These are phyloP conservation scores for Myxocyprinus asiaticus DNA, from an alignment of 2,113 vertebrate species.

Conservation along the genomic window DNA sequence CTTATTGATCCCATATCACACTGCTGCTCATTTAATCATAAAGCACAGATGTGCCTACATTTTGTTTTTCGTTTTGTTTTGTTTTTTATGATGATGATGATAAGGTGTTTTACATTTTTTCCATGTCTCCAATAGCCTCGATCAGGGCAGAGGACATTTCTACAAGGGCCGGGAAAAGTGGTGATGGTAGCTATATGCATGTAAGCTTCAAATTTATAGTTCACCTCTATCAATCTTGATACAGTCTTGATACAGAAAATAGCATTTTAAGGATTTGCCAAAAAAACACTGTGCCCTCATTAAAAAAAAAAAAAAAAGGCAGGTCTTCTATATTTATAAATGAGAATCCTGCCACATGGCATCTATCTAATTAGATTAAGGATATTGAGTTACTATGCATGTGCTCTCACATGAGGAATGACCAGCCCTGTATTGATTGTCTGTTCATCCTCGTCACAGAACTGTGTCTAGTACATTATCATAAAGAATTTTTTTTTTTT, in stretches of 20 bases:
- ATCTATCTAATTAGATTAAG: constrained; percentile 65
- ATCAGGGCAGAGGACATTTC: constrained; percentile 83
- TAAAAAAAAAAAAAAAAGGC: too few relatives aligned
- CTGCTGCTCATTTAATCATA: neutral
- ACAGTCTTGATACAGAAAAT: too few relatives aligned
- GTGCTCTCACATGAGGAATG: constrained; percentile 66
- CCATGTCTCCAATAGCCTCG: constrained; percentile 79
- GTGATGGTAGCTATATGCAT: constrained; percentile 99
- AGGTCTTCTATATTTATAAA: neutral
- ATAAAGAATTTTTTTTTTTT: neutral
- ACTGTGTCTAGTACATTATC: too few relatives aligned
- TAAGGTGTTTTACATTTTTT: neutral
- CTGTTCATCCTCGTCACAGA: neutral
- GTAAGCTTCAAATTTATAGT: constrained; percentile 79
- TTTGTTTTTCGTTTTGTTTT: too few relatives aligned
- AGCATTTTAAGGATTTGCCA: too few relatives aligned
- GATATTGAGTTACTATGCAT: constrained; percentile 68
- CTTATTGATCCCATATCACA: neutral
- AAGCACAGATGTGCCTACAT: neutral
- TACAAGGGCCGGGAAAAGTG: constrained; percentile 95
- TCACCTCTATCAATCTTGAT: too few relatives aligned
- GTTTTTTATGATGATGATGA: too few relatives aligned
- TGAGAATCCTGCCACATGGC: neutral
- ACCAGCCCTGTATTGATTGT: neutral
- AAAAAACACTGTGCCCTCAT: too few relatives aligned